A percentile compares a stretch with the other conserved stretches of the same genome.
Conservation (phyloP, 2,797 vertebrate species). For the Coreius guichenoti region DNA sequence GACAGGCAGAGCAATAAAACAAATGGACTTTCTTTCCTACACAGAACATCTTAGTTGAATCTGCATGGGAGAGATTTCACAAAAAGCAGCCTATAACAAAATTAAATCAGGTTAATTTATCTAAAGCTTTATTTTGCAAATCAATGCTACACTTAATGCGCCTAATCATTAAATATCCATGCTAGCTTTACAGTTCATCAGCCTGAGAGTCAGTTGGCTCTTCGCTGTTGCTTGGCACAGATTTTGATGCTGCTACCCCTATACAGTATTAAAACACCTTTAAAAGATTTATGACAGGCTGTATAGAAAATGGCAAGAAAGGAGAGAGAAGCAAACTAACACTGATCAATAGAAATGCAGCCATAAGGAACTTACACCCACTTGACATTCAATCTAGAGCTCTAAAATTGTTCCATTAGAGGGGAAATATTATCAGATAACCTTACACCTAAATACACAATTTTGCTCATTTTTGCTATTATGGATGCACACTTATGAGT, state of each 20-base stretch:
- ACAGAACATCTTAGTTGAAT: conserved; percentile 2
- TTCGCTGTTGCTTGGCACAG: background rate
- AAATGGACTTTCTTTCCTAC: conserved; percentile 14
- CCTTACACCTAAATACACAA: background rate
- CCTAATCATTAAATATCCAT: conserved; percentile 1
- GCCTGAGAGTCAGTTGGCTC: background rate
- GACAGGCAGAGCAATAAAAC: conserved; percentile 12
- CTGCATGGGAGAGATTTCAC: background rate
- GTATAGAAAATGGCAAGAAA: conserved; percentile 1
- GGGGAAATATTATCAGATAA: background rate
- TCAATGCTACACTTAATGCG: conserved; percentile 6
- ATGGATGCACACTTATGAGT: background rate
- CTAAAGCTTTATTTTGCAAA: conserved; percentile 1
- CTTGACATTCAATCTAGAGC: background rate
- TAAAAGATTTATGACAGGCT: conserved; percentile 19
- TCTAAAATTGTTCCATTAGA: background rate
- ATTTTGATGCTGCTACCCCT: background rate
- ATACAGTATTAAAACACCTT: background rate
- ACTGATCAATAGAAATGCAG: background rate
- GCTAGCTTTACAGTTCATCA: background rate
- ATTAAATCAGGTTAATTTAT: background rate
- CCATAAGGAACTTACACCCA: background rate
- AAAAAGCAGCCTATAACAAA: background rate
- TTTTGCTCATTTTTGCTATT: background rate
- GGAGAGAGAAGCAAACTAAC: background rate